Conservation (phyloP, 2,888 invertebrate species). For the Cataglyphis rosenhaueri region DNA sequence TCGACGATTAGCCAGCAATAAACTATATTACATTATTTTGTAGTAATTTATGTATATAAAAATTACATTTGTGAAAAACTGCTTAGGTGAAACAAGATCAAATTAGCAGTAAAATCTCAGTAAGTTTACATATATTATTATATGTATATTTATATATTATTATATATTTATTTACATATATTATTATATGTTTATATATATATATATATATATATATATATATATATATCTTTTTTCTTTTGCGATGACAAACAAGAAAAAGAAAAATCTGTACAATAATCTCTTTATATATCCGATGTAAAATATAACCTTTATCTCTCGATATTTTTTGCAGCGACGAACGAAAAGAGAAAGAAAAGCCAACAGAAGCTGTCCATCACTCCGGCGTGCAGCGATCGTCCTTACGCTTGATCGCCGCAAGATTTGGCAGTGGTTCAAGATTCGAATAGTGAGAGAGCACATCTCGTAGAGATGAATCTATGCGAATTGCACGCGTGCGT, state of each 20-base stretch:
- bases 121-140: too few species aligned
- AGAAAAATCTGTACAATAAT: background rate
- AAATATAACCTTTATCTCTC: background rate
- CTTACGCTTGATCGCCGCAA: slow-evolving; percentile 44
- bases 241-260: background rate
- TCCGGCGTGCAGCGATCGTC: slow-evolving; percentile 36
- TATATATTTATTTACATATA: too few species aligned
- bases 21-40: background rate
- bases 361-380: slow-evolving; percentile 40
- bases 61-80: background rate
- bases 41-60: background rate
- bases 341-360: slow-evolving; percentile 43
- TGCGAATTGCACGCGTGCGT: background rate
- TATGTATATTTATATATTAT: too few species aligned
- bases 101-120: background rate
- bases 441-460: background rate
- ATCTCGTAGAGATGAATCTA: slow-evolving; percentile 21
- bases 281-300: background rate
- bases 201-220: too few species aligned
- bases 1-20: background rate
- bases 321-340: background rate
- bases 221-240: background rate
- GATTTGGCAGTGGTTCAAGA: slow-evolving; percentile 52
- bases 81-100: background rate
- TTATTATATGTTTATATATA: too few species aligned